Evolutionary conservation across 2,888 invertebrate genomes (phyloP), one percentile per base, ranked within the genome.

Genomic region (Phalangium opilio): DNA sequence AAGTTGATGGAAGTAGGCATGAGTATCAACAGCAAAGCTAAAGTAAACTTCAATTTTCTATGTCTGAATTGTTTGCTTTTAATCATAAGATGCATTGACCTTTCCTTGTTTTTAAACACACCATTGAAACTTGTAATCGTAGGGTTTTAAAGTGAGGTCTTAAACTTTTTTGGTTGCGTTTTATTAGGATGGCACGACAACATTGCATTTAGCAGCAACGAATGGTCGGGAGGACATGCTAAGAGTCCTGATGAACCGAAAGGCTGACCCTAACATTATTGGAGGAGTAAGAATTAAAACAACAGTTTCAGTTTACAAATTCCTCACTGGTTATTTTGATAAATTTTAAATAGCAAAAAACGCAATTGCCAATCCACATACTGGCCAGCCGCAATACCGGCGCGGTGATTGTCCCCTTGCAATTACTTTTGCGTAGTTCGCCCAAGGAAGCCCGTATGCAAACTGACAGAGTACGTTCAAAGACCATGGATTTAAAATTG

Each of bases 101-200:
- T n/a, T n/a, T n/a, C n/a, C n/a, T n/a, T n/a, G n/a, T n/a, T n/a
- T n/a, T n/a, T n/a, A n/a, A n/a, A n/a, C n/a, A n/a, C n/a, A n/a
- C n/a, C n/a, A n/a, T n/a, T n/a, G n/a, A n/a, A n/a, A n/a, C n/a
- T n/a, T n/a, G n/a, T n/a, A n/a, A n/a, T n/a, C n/a, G n/a, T n/a
- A n/a, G n/a, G n/a, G n/a, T n/a, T n/a, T n/a, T n/a, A n/a, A n/a
- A n/a, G n/a, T n/a, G n/a, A n/a, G n/a, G n/a, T n/a, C n/a, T n/a
- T n/a, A n/a, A n/a, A n/a, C n/a, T n/a, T n/a, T n/a, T n/a, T n/a
- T n/a, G n/a, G n/a, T n/a, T n/a, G n/a, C n/a, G n/a, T n/a, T n/a
- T n/a, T n/a, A n/a, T n/a, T 74, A 96, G 95, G 96, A 96, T 68
- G 90, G 90, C 67, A 83, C 86, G 72, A 93, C 90, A 70, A 87